A percentile compares a stretch with the other conserved stretches of the same genome.
Conservation (phyloP, 2,888 invertebrate genomes). For the Meliscaeva auricollis region DNA sequence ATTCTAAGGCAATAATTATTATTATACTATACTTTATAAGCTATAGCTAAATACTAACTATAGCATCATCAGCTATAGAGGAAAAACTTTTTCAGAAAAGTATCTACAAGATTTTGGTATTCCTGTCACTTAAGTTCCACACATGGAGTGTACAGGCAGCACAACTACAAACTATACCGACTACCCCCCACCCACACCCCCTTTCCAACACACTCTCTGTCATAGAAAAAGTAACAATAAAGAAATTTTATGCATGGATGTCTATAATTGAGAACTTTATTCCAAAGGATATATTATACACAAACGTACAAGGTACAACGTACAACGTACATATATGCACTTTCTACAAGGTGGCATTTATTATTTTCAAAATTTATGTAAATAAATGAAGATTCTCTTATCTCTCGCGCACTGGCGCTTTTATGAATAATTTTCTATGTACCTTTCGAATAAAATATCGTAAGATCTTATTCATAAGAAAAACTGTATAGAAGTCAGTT, state of each 20-base stretch:
- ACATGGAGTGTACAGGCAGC: neutral
- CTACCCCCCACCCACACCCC: neutral
- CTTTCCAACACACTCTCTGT: neutral
- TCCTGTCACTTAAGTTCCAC: conserved; percentile 46
- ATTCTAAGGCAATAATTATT: conserved; percentile 56
- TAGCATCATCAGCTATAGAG: conserved; percentile 5
- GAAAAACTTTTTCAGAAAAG: conserved; percentile 47
- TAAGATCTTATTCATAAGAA: no score
- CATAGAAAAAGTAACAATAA: conserved; percentile 47
- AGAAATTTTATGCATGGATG: conserved; percentile 7
- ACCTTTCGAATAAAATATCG: no score
- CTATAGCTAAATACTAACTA: no score
- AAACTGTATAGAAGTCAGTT: no score
- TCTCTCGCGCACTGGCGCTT: no score
- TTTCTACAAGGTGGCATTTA: no score
- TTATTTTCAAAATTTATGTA: no score
- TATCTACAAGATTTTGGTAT: conserved; percentile 56
- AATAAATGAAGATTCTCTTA: no score
- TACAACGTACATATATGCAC: no score
- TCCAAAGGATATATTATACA: no score
- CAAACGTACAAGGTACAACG: no score
- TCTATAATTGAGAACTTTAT: no score
- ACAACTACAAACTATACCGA: conserved; percentile 3
- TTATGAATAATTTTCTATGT: neutral
- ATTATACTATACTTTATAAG: conserved; percentile 28